Evolutionary conservation across 2,113 vertebrate species (phyloP), one percentile per base, ranked within the genome.

Genomic region (Phalacrocorax aristotelis): DNA sequence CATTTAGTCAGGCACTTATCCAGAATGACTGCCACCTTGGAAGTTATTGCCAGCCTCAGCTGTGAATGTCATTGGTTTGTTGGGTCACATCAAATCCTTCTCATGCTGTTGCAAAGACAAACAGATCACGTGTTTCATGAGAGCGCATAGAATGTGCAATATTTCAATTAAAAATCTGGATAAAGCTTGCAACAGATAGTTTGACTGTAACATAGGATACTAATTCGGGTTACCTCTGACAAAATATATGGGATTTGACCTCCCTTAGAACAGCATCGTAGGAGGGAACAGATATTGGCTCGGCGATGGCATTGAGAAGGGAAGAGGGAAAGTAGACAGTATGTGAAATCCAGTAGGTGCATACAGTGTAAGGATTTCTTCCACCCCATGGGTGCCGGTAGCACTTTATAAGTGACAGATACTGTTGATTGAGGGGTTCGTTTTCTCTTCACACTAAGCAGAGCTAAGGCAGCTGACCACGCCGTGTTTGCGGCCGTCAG

Each of bases 1-100:
- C 4, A 3, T 81, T 97, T 61, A 75, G 76, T 78, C 87, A 94
- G 91, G 89, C 95, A 91, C 52, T 94, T 83, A 66, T 49, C 84
- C 95, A 95, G 90, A 91, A 93, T n/a, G 71, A 82, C 85, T 90
- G 84, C 76, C 89, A 95, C 83, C 94, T 97, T 95, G 87, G 78
- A 94, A 91, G 70, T 49, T 62, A 85, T 13, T 94, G 89, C 87
- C 93, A 93, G 87, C 54, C 62, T 60, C 14, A 90, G 89, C 87
- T 83, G 80, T 66, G 66, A 94, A 85, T 93, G 91, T 94, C 89
- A 85, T 77, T 83, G 93, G 54, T 74, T 97, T 95, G 82, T 80
- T 89, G 64, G 83, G 92, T 91, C 91, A 88, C 72, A 72, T 49
- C 57, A 93, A 82, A 91, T 76, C 48, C 57, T 87, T 68, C 72